Evolutionary conservation across 1,140 invertebrate genomes (phyloP), one percentile per base, ranked within the genome.

Genomic region (Drosophila melanica): DNA sequence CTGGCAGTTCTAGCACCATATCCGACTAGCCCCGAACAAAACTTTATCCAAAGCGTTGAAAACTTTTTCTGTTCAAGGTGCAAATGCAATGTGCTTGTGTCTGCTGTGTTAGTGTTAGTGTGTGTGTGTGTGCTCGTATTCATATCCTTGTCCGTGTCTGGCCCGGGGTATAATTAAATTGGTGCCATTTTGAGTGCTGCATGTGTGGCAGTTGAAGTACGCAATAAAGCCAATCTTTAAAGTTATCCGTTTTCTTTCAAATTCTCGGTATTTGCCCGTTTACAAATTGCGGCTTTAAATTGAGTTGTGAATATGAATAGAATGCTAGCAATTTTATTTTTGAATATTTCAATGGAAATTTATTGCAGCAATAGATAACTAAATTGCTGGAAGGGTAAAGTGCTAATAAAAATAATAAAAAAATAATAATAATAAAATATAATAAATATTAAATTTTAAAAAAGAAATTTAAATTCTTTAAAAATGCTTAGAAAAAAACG

Each of bases 131-230:
- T 50, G 45, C 50, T 11, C 35, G 42, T 39, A 27, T 42, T 4
- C 14, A 45, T 30, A 44, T 54, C 10, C 44, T 16, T 39, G 51
- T 67, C 47, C 37, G 33, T 68, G 53, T 67, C 53, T 65, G 48
- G 66, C 69, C 84, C 16, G 23, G 30, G 69, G 79, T 75, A 59
- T 89, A 87, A 87, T 87, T 89, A 84, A 87, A 87, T 75, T 65
- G 72, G 75, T 70, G 57, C 57, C 63, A 41, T 63, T 59, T 69
- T 81, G 54, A 71, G 53, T 60, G 30, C 44, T 27, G n/a, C 53
- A 35, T 74, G 71, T 20, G 35, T 48, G 54, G 14, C 42, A 51
- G 62, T n/a, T 42, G 30, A 63, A 59, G 44, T 51, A 58, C 50
- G 35, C 57, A 63, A 47, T 57, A 51, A 51, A 59, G 67, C 23